A percentile compares a stretch with the other conserved stretches of the same genome.
These are phyloP conservation scores for Homarus americanus DNA, from an alignment of 1,140 invertebrate species.

Conservation along the genomic window DNA sequence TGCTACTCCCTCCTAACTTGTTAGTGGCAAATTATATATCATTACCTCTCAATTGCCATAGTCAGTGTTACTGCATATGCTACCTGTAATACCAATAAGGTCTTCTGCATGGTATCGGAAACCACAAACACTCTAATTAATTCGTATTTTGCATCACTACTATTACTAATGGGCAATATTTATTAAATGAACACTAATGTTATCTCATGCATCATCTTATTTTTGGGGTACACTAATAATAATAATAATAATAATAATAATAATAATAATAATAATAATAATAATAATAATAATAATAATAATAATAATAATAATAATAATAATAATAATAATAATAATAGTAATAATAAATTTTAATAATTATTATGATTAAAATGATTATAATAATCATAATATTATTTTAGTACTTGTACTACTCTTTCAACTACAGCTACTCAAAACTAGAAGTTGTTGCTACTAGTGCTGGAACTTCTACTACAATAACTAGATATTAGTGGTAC, in stretches of 20 bases:
- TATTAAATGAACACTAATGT: too few species aligned
- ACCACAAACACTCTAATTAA: too few species aligned
- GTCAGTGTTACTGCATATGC: too few species aligned
- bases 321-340: conserved; percentile 4
- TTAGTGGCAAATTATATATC: too few species aligned
- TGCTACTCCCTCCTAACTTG: too few species aligned
- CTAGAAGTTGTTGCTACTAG: too few species aligned
- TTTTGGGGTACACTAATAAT: background rate
- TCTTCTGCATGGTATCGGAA: too few species aligned
- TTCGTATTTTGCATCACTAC: too few species aligned
- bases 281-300: background rate
- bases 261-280: conserved; percentile 21
- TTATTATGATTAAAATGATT: background rate
- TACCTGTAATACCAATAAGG: too few species aligned
- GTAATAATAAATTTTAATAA: conserved; percentile 8
- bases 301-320: background rate
- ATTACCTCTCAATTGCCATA: too few species aligned
- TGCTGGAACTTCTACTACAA: background rate
- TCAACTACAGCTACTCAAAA: background rate
- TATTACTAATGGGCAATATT: too few species aligned
- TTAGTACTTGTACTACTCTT: background rate
- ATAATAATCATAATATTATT: conserved; percentile 9
- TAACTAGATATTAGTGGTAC: background rate
- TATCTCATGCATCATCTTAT: too few species aligned
- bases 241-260: background rate